A percentile compares a stretch with the other conserved stretches of the same genome.
These are phyloP conservation scores for Hetaerina titia DNA, from an alignment of 2,888 invertebrate genomes.

Conservation along the genomic window DNA sequence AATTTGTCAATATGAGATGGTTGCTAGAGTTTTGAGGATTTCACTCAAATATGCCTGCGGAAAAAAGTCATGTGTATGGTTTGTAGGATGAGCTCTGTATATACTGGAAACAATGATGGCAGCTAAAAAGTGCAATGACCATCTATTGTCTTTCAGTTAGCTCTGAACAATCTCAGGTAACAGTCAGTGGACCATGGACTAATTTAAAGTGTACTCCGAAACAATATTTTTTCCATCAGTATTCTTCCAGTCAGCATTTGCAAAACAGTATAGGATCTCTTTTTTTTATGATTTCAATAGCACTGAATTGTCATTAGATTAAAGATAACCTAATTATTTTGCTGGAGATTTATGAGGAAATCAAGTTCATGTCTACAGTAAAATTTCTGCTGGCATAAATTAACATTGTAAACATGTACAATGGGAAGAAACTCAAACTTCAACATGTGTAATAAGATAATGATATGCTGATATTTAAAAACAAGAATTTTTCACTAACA, in stretches of 20 bases:
- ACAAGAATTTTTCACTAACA: background rate
- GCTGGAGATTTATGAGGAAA: background rate
- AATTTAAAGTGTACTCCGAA: constrained; percentile 7
- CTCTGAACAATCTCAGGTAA: constrained; percentile 63
- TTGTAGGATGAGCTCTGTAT: constrained; percentile 28
- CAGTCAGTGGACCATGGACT: constrained; percentile 49
- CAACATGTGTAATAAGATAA: background rate
- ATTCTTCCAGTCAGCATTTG: background rate
- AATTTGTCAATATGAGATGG: background rate
- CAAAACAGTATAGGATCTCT: background rate
- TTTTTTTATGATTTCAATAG: constrained; percentile 23
- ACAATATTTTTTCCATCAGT: background rate
- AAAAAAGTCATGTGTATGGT: background rate
- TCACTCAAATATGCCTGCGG: background rate
- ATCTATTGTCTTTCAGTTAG: constrained; percentile 56
- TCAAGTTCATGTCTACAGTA: background rate
- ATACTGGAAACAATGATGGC: background rate
- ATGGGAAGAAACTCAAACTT: background rate
- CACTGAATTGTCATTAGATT: background rate
- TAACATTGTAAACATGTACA: background rate
- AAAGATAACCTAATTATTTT: constrained; percentile 18
- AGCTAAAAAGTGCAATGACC: constrained; percentile 53
- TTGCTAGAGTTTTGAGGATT: background rate
- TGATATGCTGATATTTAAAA: background rate
- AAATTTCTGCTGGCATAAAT: background rate